These are phyloP conservation scores for Agrotis clavis DNA, from an alignment of 2,888 invertebrate genomes.

Conservation along the genomic window DNA sequence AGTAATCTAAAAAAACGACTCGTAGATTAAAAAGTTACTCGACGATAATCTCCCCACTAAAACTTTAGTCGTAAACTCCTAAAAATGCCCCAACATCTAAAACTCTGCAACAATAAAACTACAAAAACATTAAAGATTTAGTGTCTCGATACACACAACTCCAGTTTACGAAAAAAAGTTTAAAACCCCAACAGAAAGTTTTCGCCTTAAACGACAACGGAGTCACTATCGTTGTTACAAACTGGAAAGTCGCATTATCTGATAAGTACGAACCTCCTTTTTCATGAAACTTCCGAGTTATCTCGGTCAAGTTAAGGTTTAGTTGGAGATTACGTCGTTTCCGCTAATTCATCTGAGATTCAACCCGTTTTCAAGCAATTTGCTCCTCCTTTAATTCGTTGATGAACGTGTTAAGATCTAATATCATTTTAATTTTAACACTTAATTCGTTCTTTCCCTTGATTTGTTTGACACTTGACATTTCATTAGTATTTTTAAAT, in stretches of 20 bases:
- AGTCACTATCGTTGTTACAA: constrained; percentile 66
- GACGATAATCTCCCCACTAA: constrained; percentile 48
- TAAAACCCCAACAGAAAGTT: constrained; percentile 67
- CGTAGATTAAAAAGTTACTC: constrained; percentile 50
- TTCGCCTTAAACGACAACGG: constrained; percentile 66
- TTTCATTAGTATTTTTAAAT: background rate
- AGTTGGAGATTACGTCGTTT: constrained; percentile 64
- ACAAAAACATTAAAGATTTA: constrained; percentile 65
- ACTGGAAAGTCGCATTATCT: constrained; percentile 70
- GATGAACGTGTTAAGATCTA: constrained; percentile 39
- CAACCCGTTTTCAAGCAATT: constrained; percentile 60
- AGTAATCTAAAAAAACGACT: constrained; percentile 38
- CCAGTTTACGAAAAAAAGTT: constrained; percentile 66
- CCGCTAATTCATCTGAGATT: constrained; percentile 65
- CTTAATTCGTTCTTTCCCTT: constrained; percentile 14
- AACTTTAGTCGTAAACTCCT: constrained; percentile 46
- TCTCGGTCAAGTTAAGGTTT: constrained; percentile 67
- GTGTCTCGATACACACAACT: constrained; percentile 58
- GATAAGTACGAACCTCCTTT: constrained; percentile 69
- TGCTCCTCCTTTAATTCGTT: constrained; percentile 52
- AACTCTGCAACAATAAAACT: constrained; percentile 61
- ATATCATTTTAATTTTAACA: constrained; percentile 12
- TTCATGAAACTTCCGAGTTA: constrained; percentile 66
- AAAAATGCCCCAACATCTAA: constrained; percentile 48
- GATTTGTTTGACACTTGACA: background rate